A percentile compares a stretch with the other conserved stretches of the same genome.
These are phyloP conservation scores for Therioaphis trifolii DNA, from an alignment of 2,888 invertebrate genomes.

Conservation along the genomic window DNA sequence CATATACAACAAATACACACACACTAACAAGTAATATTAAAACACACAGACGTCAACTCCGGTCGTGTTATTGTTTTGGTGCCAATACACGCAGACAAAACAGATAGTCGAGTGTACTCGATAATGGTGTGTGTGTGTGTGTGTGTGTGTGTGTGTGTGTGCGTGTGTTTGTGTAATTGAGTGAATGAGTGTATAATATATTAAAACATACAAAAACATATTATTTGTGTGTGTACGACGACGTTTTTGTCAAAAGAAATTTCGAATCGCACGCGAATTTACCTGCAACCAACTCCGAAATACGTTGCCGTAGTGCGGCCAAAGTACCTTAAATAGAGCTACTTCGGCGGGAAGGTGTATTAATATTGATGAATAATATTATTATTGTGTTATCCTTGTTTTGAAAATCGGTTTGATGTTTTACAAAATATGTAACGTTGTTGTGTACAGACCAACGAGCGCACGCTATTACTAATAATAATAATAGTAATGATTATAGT, in stretches of 20 bases:
- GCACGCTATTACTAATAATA: neutral
- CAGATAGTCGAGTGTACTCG: constrained; percentile 17
- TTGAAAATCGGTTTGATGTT: too few species aligned
- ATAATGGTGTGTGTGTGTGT: neutral
- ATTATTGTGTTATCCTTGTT: too few species aligned
- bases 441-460: too few species aligned
- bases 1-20: neutral
- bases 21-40: neutral
- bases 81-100: constrained; percentile 56
- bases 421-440: too few species aligned
- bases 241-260: neutral
- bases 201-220: too few species aligned
- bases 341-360: neutral
- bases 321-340: too few species aligned
- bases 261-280: neutral
- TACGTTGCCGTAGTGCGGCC: neutral
- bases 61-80: constrained; percentile 59
- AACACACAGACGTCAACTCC: constrained; percentile 24
- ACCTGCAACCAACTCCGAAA: neutral
- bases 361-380: neutral
- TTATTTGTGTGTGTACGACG: neutral
- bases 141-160: neutral
- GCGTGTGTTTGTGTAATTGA: neutral
- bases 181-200: neutral
- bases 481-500: neutral